Percentiles rank a stretch among this genome's conserved stretches.
Evolutionary conservation across 2,888 invertebrate genomes (phyloP).

Genomic region (Eucera pruinosa): DNA sequence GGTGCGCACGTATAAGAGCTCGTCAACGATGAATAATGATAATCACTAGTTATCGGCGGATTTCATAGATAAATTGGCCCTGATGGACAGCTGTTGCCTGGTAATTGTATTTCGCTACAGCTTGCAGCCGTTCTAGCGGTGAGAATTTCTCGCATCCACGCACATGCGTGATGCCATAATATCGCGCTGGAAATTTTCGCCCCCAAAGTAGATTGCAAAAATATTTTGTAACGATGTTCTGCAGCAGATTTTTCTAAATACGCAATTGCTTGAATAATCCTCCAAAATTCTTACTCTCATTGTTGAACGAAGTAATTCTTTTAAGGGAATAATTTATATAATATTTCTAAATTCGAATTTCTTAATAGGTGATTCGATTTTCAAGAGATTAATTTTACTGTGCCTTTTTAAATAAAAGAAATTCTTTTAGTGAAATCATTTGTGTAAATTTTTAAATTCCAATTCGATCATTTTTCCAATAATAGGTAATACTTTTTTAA

Average conservation of each 20-base stretch:
- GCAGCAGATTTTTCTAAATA: not conserved
- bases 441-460: too few relatives aligned
- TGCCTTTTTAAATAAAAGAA: too few relatives aligned
- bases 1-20: slow-evolving; percentile 37
- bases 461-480: too few relatives aligned
- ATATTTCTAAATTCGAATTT: too few relatives aligned
- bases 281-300: too few relatives aligned
- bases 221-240: not conserved
- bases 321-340: too few relatives aligned
- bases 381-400: too few relatives aligned
- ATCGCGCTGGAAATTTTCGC: slow-evolving; percentile 19
- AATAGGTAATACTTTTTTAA: too few relatives aligned
- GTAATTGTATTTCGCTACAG: slow-evolving; percentile 61
- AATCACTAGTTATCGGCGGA: slow-evolving; percentile 60
- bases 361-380: too few relatives aligned
- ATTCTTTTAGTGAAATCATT: too few relatives aligned
- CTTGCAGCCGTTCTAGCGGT: slow-evolving; percentile 43
- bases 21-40: slow-evolving; percentile 63
- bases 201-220: not conserved
- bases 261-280: too few relatives aligned
- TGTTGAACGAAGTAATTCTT: too few relatives aligned
- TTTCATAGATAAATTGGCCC: slow-evolving; percentile 64
- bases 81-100: slow-evolving; percentile 64
- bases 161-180: slow-evolving; percentile 35
- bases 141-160: slow-evolving; percentile 45